Conservation (phyloP, 1,140 invertebrate genomes). For the Lucilia cuprina region DNA sequence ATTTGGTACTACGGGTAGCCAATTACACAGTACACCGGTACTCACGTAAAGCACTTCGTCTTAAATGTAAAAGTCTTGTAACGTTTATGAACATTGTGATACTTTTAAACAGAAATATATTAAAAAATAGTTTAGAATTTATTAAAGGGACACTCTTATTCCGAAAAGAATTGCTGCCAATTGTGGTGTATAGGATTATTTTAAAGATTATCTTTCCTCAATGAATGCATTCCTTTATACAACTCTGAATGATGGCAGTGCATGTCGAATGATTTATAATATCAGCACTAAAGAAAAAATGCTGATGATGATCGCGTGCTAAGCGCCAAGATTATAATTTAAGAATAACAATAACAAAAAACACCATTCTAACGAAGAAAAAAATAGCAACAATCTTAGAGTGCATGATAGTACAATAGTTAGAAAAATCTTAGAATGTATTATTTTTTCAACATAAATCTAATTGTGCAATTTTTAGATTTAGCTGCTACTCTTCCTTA, state of each 20-base stretch:
- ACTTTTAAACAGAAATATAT: no score
- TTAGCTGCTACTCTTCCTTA: background rate
- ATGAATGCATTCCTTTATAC: background rate
- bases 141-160: no score
- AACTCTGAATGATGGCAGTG: background rate
- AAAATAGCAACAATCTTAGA: background rate
- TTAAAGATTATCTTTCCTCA: no score
- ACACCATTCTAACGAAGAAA: background rate
- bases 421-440: constrained; percentile 20
- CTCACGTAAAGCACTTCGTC: no score
- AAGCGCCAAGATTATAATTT: constrained; percentile 25
- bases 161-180: no score
- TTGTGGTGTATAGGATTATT: no score
- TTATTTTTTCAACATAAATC: background rate
- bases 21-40: no score
- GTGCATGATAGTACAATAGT: constrained; percentile 4
- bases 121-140: no score
- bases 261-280: constrained; percentile 32
- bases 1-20: no score
- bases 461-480: background rate
- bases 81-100: no score
- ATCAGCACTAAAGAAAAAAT: constrained; percentile 19
- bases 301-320: constrained; percentile 29
- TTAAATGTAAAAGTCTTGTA: no score
- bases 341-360: background rate